Evolutionary conservation across 2,888 invertebrate species (phyloP), one percentile per base, ranked within the genome.

Genomic region (Diabrotica balteata): DNA sequence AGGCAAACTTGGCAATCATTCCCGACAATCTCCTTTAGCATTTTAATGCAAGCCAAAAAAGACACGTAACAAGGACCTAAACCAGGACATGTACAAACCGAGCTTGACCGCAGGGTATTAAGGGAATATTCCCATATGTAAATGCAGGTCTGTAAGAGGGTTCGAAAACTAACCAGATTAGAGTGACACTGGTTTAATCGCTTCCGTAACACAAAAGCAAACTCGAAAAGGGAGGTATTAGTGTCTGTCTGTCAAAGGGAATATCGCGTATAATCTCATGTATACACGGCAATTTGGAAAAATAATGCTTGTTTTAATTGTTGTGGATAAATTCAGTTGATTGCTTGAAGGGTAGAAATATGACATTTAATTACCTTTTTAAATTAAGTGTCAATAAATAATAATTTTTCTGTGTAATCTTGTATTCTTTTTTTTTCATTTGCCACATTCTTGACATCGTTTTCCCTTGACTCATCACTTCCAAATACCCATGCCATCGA

Each of bases 171-270:
- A 74, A 74, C 73, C 72, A 77, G 76, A 77, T 77, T 77, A 77
- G 68, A 68, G 68, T 74, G 77, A 77, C 76, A 73, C 65, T 70
- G 52, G 71, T 71, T 72, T 77, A 77, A 77, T 75, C 77, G 76
- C 72, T 64, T 67, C 68, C 72, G 75, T 68, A 71, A 75, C 75
- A 76, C 71, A 74, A 72, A 73, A 77, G 73, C 74, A 70, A 72
- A 74, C 69, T 70, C 69, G 68, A 68, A 67, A 66, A 63, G 69
- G 68, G 71, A 70, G 70, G 77, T 69, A 76, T 77, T 77, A 77
- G 65, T 73, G 75, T 77, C 77, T 72, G 72, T 75, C 75, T 52
- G 64, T 64, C 64, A 59, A 77, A 73, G 70, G 64, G 62, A 63
- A 55, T 55, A 68, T 61, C 67, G 63, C 43, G n/a, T 69, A n/a